These are phyloP conservation scores for Chaetogeoica ovagalla DNA, from an alignment of 2,888 invertebrate genomes.

Conservation along the genomic window DNA sequence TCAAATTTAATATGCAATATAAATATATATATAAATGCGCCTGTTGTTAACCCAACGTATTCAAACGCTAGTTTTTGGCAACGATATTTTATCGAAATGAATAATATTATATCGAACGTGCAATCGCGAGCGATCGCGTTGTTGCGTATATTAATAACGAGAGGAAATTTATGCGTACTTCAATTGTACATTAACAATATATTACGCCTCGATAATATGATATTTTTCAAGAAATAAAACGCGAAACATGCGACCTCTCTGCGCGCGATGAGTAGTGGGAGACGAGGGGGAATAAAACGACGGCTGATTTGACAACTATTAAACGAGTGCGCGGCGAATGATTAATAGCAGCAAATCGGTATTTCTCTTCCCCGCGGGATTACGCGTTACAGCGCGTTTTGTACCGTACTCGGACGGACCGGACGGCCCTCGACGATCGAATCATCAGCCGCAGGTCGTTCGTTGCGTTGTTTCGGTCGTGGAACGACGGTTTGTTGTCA, in stretches of 20 bases:
- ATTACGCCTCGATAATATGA: too few relatives aligned
- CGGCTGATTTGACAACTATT: neutral
- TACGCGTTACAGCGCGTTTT: neutral
- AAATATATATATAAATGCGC: neutral
- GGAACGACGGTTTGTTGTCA: slow-evolving; percentile 16
- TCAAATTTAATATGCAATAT: neutral
- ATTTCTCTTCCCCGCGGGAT: neutral
- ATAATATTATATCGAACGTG: neutral
- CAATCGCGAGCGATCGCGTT: neutral
- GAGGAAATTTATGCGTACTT: too few relatives aligned
- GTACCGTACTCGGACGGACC: neutral
- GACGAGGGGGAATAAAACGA: neutral
- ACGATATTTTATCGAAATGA: neutral
- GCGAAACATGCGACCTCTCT: too few relatives aligned
- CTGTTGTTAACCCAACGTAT: neutral
- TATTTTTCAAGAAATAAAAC: too few relatives aligned
- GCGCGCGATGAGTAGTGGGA: too few relatives aligned
- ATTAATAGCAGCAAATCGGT: neutral
- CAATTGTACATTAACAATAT: too few relatives aligned
- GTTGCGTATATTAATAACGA: too few relatives aligned
- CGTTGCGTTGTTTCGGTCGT: neutral
- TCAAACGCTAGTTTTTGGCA: neutral
- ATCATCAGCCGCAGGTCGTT: neutral
- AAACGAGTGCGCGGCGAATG: neutral
- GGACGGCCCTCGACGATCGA: slow-evolving; percentile 14